A percentile compares a stretch with the other conserved stretches of the same genome.
phyloP scores from a whole-genome alignment of 2,797 vertebrate genomes.

The Holocentrus rufus region DNA sequence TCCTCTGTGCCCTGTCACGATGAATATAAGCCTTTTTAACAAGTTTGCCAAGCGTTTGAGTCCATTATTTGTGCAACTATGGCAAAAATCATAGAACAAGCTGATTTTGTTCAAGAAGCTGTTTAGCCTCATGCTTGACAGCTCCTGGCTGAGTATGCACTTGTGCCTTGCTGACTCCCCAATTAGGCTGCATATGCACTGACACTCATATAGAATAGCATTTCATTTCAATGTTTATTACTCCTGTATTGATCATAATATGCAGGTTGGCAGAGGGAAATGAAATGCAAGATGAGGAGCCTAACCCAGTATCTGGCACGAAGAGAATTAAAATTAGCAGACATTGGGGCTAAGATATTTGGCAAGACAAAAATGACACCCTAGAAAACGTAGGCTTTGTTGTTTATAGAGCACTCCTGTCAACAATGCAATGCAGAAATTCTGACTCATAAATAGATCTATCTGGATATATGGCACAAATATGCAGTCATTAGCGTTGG shows the following conservation, averaged over 20 bases:
- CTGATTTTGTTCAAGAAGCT: slow-evolving; percentile 27
- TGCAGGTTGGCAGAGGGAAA: neutral
- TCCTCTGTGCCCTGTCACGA: neutral
- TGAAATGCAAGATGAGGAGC: neutral
- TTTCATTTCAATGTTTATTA: slow-evolving; percentile 9
- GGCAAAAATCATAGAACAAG: slow-evolving; percentile 5
- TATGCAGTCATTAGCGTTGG: no score
- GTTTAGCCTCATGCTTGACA: slow-evolving; percentile 36
- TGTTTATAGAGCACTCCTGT: neutral
- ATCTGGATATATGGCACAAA: neutral
- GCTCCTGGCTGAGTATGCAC: slow-evolving; percentile 36
- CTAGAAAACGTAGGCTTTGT: no score
- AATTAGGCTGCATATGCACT: slow-evolving; percentile 8
- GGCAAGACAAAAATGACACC: neutral
- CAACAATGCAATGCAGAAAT: neutral
- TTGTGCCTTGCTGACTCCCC: slow-evolving; percentile 19
- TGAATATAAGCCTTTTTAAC: neutral
- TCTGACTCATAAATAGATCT: neutral
- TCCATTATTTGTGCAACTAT: slow-evolving; percentile 1
- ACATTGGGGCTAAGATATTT: neutral
- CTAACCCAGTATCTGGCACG: neutral
- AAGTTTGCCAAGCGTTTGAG: neutral
- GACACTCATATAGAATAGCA: neutral
- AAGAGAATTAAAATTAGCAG: neutral
- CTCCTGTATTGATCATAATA: slow-evolving; percentile 3